These are phyloP conservation scores for Calameuta filiformis DNA, from an alignment of 2,888 invertebrate species.

Conservation along the genomic window DNA sequence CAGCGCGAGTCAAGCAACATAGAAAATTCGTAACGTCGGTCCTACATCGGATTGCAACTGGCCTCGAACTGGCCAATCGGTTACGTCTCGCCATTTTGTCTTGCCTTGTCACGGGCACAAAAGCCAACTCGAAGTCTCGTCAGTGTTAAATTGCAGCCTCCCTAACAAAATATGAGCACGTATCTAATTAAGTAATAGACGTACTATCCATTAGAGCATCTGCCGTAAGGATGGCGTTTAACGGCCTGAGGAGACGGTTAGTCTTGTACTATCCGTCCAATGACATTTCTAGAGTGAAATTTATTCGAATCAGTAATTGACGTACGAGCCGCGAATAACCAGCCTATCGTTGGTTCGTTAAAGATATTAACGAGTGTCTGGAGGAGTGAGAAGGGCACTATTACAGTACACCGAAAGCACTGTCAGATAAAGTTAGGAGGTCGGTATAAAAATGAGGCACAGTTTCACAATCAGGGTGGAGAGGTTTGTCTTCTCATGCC, in stretches of 20 bases:
- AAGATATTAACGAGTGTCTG: conserved; percentile 39
- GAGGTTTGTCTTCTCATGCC: conserved; percentile 33
- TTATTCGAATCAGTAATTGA: conserved; percentile 47
- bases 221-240: not conserved
- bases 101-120: too few species aligned
- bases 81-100: conserved; percentile 3
- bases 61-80: not conserved
- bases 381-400: conserved; percentile 21
- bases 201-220: not conserved
- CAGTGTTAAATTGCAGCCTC: not conserved
- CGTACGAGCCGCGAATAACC: conserved; percentile 48
- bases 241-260: not conserved
- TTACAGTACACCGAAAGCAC: conserved; percentile 39
- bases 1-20: not conserved
- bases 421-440: conserved; percentile 52
- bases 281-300: conserved; percentile 50
- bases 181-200: not conserved
- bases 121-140: not conserved
- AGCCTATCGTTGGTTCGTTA: conserved; percentile 43
- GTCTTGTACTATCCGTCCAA: not conserved
- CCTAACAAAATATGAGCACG: conserved; percentile 3
- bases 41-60: not conserved
- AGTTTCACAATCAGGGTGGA: conserved; percentile 61
- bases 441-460: conserved; percentile 63
- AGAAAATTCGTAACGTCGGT: not conserved